Evolutionary conservation across 2,113 vertebrate genomes (phyloP).

Genomic region (Larimichthys polyactis): DNA sequence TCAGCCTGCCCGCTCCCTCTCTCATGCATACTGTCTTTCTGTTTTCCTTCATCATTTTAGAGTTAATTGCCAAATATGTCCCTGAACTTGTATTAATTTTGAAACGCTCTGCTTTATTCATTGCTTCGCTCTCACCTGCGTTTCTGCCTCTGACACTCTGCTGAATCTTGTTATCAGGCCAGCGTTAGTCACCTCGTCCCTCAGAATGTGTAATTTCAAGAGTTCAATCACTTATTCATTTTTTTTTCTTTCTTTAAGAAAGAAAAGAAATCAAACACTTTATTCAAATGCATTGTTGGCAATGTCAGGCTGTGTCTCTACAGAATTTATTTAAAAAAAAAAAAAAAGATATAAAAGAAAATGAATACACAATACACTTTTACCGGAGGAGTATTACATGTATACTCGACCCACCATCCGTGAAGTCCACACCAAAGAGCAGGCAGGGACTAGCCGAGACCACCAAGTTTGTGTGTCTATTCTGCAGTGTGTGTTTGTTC

Average conservation of each 20-base stretch:
- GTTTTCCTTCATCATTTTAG: slow-evolving; percentile 47
- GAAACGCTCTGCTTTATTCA: slow-evolving; percentile 39
- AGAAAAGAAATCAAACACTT: slow-evolving; percentile 21
- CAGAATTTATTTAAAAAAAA: slow-evolving; percentile 13
- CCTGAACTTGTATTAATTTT: slow-evolving; percentile 52
- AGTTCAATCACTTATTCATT: slow-evolving; percentile 38
- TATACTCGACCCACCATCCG: slow-evolving; percentile 15
- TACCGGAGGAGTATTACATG: slow-evolving; percentile 4
- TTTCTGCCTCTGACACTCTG: slow-evolving; percentile 25
- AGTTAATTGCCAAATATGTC: slow-evolving; percentile 65
- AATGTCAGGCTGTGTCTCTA: not conserved
- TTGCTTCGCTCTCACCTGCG: slow-evolving; percentile 30
- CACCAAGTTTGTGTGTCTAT: slow-evolving; percentile 75
- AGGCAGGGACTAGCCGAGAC: slow-evolving; percentile 55
- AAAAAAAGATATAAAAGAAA: slow-evolving; percentile 19
- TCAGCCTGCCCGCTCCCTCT: slow-evolving; percentile 18
- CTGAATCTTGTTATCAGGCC: slow-evolving; percentile 25
- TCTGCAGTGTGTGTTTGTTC: slow-evolving; percentile 73
- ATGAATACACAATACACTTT: slow-evolving; percentile 21
- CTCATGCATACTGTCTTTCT: slow-evolving; percentile 34
- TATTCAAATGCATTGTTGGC: slow-evolving; percentile 21
- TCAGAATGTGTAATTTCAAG: slow-evolving; percentile 15
- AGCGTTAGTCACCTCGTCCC: slow-evolving; percentile 29
- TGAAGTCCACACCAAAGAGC: slow-evolving; percentile 55
- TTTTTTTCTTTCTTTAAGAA: slow-evolving; percentile 5